Evolutionary conservation across 2,797 vertebrate species (phyloP).

Genomic region (Leucoraja ocellata): DNA sequence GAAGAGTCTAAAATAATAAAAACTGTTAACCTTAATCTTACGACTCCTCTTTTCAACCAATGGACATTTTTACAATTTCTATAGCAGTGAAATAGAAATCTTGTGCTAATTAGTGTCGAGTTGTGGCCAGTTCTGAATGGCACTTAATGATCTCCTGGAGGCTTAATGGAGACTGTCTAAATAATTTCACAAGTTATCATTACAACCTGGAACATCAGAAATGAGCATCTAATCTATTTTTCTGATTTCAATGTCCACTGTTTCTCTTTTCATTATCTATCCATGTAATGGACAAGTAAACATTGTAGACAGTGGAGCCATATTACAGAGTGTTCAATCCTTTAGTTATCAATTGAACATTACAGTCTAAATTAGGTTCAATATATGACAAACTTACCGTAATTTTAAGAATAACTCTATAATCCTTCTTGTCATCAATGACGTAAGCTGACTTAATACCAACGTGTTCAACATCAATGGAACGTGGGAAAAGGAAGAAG

Average conservation of each 20-base stretch:
- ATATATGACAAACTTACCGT: constrained; percentile 54
- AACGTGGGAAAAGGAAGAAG: constrained; percentile 81
- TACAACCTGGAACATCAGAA: background rate
- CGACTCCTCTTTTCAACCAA: background rate
- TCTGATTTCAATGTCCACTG: background rate
- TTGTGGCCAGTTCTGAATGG: background rate
- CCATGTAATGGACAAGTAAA: background rate
- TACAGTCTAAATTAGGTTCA: background rate
- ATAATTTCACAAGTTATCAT: background rate
- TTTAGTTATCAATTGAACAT: background rate
- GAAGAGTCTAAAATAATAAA: background rate
- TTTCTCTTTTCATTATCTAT: background rate
- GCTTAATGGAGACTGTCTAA: background rate
- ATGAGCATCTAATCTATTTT: background rate
- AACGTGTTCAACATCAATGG: constrained; percentile 57
- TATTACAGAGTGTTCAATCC: too few relatives aligned
- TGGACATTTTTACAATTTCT: too few relatives aligned
- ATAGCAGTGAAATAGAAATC: background rate
- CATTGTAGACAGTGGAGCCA: background rate
- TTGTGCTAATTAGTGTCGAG: background rate
- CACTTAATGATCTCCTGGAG: background rate
- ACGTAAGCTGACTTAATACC: constrained; percentile 67
- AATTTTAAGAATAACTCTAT: constrained; percentile 57
- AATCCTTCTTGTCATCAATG: constrained; percentile 47
- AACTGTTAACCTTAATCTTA: background rate